phyloP scores from a whole-genome alignment of 2,888 invertebrate species.

The Chrysodeixis includens region DNA sequence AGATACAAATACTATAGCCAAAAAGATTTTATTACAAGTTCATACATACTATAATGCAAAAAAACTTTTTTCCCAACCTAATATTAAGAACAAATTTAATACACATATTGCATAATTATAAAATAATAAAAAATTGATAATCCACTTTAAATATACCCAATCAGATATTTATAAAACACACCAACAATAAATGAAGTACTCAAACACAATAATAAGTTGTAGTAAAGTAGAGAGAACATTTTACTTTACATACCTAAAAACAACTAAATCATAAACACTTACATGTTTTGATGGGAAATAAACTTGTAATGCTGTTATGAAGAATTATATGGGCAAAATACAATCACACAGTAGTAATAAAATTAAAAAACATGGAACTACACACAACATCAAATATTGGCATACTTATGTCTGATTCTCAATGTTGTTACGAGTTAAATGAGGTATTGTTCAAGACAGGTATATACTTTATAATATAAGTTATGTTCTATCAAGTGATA shows the following conservation, averaged over 20 bases:
- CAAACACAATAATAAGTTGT: too few relatives aligned
- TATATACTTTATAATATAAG: background rate
- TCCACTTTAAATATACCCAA: too few relatives aligned
- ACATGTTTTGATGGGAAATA: background rate
- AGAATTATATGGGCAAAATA: background rate
- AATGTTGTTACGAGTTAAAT: slow-evolving; percentile 14
- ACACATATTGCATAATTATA: too few relatives aligned
- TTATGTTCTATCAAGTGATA: slow-evolving; percentile 21
- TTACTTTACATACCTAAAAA: background rate
- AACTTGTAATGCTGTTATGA: background rate
- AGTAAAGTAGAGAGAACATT: too few relatives aligned
- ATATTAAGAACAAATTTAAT: too few relatives aligned
- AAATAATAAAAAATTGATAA: too few relatives aligned
- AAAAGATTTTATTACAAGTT: too few relatives aligned
- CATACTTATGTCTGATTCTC: slow-evolving; percentile 10
- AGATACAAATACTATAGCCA: too few relatives aligned
- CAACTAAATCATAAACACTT: background rate
- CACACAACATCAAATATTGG: background rate
- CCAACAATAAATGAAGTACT: too few relatives aligned
- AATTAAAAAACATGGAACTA: background rate
- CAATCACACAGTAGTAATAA: background rate
- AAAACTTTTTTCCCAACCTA: too few relatives aligned
- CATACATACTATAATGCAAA: too few relatives aligned
- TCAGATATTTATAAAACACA: too few relatives aligned
- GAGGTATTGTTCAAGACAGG: slow-evolving; percentile 29